These are phyloP conservation scores for Ctenopoma multispine DNA, from an alignment of 2,797 vertebrate genomes.

Conservation along the genomic window DNA sequence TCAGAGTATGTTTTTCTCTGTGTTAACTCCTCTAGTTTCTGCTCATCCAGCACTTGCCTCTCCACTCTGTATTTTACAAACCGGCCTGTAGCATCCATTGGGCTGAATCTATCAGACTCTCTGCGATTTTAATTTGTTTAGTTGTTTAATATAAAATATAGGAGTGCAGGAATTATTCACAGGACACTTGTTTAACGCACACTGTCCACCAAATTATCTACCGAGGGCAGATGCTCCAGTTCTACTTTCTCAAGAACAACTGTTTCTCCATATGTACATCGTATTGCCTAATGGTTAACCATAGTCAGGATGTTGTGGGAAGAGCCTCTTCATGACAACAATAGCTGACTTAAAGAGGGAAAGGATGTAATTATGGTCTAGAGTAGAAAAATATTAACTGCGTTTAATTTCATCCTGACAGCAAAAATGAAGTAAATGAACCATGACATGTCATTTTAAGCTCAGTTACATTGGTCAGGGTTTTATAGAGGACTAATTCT, in stretches of 20 bases:
- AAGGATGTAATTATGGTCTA: conserved; percentile 22
- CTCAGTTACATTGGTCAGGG: neutral
- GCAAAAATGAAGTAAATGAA: conserved; percentile 65
- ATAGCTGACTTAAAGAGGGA: conserved; percentile 14
- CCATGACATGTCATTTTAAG: conserved; percentile 41
- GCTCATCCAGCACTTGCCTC: conserved; percentile 86
- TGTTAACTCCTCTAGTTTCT: conserved; percentile 86
- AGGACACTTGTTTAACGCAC: neutral
- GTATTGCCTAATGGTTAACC: conserved; percentile 70
- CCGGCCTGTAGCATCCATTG: conserved; percentile 67
- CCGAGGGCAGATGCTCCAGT: neutral
- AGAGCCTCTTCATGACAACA: conserved; percentile 27
- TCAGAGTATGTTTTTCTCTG: conserved; percentile 74
- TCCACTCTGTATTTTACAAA: conserved; percentile 77
- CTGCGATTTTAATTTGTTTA: neutral
- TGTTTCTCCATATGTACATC: conserved; percentile 47
- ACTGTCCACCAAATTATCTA: neutral
- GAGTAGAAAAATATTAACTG: conserved; percentile 57
- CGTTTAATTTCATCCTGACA: conserved; percentile 28
- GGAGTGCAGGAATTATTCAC: neutral
- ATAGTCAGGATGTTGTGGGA: conserved; percentile 47
- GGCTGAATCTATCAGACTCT: conserved; percentile 23
- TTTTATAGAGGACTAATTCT: neutral
- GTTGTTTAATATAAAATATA: neutral
- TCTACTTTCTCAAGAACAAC: conserved; percentile 13